phyloP scores from a whole-genome alignment of 2,888 invertebrate genomes.

The Nemapogon koenigi region DNA sequence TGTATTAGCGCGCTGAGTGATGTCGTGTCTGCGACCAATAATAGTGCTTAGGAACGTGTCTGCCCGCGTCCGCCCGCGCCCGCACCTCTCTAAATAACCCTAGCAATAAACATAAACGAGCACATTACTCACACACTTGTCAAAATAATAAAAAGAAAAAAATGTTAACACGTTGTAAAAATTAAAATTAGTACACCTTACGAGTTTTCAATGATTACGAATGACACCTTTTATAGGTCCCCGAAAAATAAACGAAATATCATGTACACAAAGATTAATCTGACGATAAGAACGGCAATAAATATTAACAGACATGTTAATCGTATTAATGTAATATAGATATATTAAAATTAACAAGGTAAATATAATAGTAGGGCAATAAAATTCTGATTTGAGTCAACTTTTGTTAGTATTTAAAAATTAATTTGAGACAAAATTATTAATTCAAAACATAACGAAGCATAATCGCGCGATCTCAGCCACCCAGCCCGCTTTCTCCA shows the following conservation, averaged over 20 bases:
- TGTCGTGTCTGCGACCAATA: conserved; percentile 55
- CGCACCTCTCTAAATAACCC: conserved; percentile 51
- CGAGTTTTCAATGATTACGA: conserved; percentile 10
- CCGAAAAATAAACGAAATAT: not conserved
- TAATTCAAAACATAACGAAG: conserved; percentile 40
- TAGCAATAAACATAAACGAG: conserved; percentile 59
- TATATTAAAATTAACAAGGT: not conserved
- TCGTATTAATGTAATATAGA: too few species aligned
- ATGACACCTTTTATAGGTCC: not conserved
- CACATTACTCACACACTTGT: conserved; percentile 59
- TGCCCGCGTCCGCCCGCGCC: conserved; percentile 44
- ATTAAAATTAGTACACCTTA: conserved; percentile 20
- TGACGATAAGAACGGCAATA: too few species aligned
- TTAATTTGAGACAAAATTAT: conserved; percentile 34
- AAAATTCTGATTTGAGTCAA: too few species aligned
- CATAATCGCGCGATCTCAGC: conserved; percentile 36
- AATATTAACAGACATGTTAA: too few species aligned
- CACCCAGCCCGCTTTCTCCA: conserved; percentile 23
- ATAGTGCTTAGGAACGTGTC: conserved; percentile 41
- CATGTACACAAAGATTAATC: too few species aligned
- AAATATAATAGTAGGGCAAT: conserved; percentile 13
- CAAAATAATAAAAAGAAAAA: conserved; percentile 51
- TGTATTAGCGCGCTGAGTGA: conserved; percentile 55
- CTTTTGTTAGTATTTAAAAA: too few species aligned
- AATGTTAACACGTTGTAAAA: conserved; percentile 37